Evolutionary conservation across 2,888 invertebrate species (phyloP).

Genomic region (Xanthorhoe designata): DNA sequence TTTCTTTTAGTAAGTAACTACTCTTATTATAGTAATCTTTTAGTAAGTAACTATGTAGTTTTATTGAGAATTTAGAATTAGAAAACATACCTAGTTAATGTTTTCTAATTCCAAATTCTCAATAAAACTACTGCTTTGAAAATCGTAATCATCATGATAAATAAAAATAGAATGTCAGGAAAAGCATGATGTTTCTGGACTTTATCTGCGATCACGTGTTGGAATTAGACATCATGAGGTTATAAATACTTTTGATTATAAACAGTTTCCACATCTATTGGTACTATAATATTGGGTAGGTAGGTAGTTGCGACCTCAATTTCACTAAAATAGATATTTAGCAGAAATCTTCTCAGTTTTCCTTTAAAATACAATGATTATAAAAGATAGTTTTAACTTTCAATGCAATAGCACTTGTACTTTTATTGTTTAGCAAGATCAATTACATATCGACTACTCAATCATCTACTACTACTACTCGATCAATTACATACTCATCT

Average conservation of each 20-base stretch:
- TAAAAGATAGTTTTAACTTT: not conserved
- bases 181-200: constrained; percentile 24
- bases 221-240: constrained; percentile 22
- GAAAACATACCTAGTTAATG: too few relatives aligned
- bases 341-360: constrained; percentile 8
- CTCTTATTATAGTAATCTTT: too few relatives aligned
- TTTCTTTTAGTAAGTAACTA: too few relatives aligned
- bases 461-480: too few relatives aligned
- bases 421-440: too few relatives aligned
- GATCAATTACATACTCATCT: too few relatives aligned
- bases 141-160: constrained; percentile 2
- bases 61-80: too few relatives aligned
- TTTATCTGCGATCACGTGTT: constrained; percentile 25
- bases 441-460: too few relatives aligned
- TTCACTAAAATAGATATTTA: constrained; percentile 26
- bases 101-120: too few relatives aligned
- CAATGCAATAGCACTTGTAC: not conserved
- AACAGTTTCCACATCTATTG: constrained; percentile 28
- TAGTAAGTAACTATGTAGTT: too few relatives aligned
- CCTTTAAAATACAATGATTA: constrained; percentile 1
- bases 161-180: constrained; percentile 25
- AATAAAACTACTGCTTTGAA: not conserved
- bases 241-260: constrained; percentile 36
- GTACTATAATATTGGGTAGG: too few relatives aligned
- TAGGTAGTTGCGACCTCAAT: constrained; percentile 15